Percentiles rank a stretch among this genome's conserved stretches.
These are phyloP conservation scores for Paratilapia polleni DNA, from an alignment of 2,113 vertebrate species.

Conservation along the genomic window DNA sequence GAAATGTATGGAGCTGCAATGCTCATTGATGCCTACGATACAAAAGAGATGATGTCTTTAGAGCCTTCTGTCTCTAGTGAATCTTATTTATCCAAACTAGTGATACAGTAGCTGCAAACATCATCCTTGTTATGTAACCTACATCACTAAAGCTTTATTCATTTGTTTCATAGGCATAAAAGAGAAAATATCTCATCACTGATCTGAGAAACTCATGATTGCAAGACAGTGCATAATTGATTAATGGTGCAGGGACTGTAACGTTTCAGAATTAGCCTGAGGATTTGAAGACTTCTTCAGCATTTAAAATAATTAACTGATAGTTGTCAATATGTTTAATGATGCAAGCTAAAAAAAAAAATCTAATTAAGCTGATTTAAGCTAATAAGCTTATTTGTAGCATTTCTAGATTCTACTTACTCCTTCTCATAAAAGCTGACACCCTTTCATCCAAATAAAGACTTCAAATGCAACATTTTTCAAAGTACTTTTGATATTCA, in stretches of 20 bases:
- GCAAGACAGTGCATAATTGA: not conserved
- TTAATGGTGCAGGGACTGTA: not conserved
- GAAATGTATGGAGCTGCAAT: not conserved
- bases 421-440: not conserved
- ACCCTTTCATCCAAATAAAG: not conserved
- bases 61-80: not conserved
- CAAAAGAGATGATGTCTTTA: not conserved
- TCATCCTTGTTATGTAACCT: not conserved
- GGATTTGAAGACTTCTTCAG: not conserved
- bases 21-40: not conserved
- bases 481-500: not conserved
- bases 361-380: too few species aligned
- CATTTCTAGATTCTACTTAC: not conserved
- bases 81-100: not conserved
- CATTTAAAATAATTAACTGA: not conserved
- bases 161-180: conserved; percentile 3
- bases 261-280: not conserved
- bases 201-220: not conserved
- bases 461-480: not conserved
- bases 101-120: not conserved
- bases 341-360: not conserved
- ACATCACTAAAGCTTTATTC: not conserved
- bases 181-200: not conserved
- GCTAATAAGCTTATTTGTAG: too few species aligned
- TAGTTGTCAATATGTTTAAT: not conserved